Evolutionary conservation across 1,140 invertebrate species (phyloP).

Genomic region (Ceratosolen fusciceps): DNA sequence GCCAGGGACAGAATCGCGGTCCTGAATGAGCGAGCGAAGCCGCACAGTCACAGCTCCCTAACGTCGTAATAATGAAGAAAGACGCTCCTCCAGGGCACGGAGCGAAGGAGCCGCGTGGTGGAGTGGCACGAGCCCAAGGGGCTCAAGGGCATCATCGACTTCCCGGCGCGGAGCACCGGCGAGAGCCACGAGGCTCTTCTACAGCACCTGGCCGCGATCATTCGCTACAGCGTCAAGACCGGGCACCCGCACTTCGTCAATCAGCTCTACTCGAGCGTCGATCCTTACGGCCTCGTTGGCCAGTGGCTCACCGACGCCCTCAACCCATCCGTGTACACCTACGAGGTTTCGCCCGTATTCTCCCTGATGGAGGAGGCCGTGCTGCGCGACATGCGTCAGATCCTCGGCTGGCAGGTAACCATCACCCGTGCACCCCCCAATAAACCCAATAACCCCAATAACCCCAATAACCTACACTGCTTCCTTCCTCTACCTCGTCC

Average conservation of each 20-base stretch:
- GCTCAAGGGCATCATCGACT: slow-evolving; percentile 77
- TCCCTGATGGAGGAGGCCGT: slow-evolving; percentile 89
- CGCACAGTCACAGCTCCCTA: neutral
- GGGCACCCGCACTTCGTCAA: slow-evolving; percentile 91
- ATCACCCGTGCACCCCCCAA: neutral
- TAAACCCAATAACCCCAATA: no score
- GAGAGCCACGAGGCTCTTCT: slow-evolving; percentile 79
- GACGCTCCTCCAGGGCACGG: slow-evolving; percentile 67
- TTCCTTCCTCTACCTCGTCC: no score
- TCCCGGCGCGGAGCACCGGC: slow-evolving; percentile 75
- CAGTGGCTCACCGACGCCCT: slow-evolving; percentile 89
- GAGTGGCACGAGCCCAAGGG: slow-evolving; percentile 82
- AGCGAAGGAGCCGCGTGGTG: slow-evolving; percentile 79
- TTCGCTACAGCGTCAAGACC: slow-evolving; percentile 85
- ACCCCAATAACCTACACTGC: no score
- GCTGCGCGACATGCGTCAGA: slow-evolving; percentile 84
- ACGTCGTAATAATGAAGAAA: neutral
- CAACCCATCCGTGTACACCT: slow-evolving; percentile 91
- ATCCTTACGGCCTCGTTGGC: slow-evolving; percentile 87
- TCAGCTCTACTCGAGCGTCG: slow-evolving; percentile 87
- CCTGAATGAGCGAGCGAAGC: neutral
- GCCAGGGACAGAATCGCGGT: no score
- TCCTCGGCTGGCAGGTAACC: slow-evolving; percentile 82
- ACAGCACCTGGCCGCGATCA: slow-evolving; percentile 76
- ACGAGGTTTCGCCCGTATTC: slow-evolving; percentile 92